phyloP scores from a whole-genome alignment of 2,797 vertebrate genomes.

The Brachymystax lenok region DNA sequence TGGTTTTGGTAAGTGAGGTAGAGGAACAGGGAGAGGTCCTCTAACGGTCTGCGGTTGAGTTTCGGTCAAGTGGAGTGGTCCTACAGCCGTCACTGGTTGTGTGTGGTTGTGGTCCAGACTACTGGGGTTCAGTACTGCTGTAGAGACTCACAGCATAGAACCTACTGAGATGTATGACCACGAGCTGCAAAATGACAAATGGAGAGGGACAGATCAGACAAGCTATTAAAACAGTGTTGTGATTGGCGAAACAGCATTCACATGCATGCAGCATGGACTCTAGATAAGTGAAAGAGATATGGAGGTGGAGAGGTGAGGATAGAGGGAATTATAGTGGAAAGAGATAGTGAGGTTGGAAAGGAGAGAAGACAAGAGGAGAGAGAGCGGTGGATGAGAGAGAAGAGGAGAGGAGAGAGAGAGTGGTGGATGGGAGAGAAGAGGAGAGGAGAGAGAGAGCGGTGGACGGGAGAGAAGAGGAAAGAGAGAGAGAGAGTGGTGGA shows the following conservation, averaged over 20 bases:
- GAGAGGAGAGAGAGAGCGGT: too few relatives aligned
- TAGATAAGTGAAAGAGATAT: too few relatives aligned
- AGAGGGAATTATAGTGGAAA: background rate
- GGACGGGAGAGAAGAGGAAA: background rate
- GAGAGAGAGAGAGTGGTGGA: background rate
- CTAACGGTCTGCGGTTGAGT: background rate
- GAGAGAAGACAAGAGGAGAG: background rate
- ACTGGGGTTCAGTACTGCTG: constrained; percentile 2
- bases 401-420: constrained; percentile 20
- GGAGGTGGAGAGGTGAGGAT: too few relatives aligned
- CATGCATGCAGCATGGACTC: background rate
- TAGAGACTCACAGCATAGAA: background rate
- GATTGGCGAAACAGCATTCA: background rate
- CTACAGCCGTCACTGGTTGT: constrained; percentile 3
- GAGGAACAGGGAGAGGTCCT: background rate
- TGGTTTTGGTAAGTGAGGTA: background rate
- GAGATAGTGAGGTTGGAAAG: background rate
- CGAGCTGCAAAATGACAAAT: constrained; percentile 21
- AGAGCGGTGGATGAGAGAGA: constrained; percentile 4
- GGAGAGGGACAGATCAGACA: background rate
- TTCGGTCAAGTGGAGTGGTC: too few relatives aligned
- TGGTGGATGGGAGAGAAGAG: background rate
- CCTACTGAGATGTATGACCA: background rate
- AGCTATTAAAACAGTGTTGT: background rate
- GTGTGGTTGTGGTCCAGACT: background rate